A percentile compares a stretch with the other conserved stretches of the same genome.
Evolutionary conservation across 2,797 vertebrate species (phyloP).

Genomic region (Fistularia commersonii): DNA sequence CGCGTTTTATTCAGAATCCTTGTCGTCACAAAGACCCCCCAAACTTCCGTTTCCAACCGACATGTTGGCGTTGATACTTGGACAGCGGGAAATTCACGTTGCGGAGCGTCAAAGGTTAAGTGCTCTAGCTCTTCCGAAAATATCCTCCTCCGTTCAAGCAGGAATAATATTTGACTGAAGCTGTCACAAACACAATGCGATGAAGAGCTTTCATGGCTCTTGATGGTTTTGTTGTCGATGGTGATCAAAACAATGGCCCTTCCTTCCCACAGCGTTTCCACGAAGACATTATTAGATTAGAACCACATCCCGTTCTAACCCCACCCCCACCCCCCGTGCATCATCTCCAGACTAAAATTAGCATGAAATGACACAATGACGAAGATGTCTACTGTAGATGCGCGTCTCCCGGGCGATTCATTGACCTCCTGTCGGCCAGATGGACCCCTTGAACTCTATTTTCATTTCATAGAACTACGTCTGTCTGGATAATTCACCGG

Average conservation of each 20-base stretch:
- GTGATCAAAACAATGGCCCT: conserved; percentile 61
- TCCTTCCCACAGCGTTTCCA: conserved; percentile 59
- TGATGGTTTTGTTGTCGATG: conserved; percentile 18
- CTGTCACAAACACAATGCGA: conserved; percentile 50
- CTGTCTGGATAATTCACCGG: conserved; percentile 20
- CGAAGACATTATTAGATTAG: not conserved
- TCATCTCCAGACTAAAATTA: conserved; percentile 33
- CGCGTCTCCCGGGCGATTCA: conserved; percentile 35
- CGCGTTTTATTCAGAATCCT: too few relatives aligned
- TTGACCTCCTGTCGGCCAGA: conserved; percentile 17
- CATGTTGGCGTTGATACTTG: too few relatives aligned
- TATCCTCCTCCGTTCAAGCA: conserved; percentile 23
- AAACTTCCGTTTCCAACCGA: too few relatives aligned
- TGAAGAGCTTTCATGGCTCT: conserved; percentile 55
- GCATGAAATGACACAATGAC: conserved; percentile 18
- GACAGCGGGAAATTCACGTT: too few relatives aligned
- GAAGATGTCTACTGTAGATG: conserved; percentile 32
- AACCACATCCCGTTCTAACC: conserved; percentile 24
- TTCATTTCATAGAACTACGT: conserved; percentile 5
- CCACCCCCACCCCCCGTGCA: too few relatives aligned
- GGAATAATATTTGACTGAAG: conserved; percentile 20
- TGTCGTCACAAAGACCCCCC: too few relatives aligned
- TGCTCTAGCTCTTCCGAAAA: conserved; percentile 21
- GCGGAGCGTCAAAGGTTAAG: too few relatives aligned
- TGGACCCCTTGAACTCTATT: conserved; percentile 8